These are phyloP conservation scores for Halcyon badia DNA, from an alignment of 2,797 vertebrate genomes.

Conservation along the genomic window DNA sequence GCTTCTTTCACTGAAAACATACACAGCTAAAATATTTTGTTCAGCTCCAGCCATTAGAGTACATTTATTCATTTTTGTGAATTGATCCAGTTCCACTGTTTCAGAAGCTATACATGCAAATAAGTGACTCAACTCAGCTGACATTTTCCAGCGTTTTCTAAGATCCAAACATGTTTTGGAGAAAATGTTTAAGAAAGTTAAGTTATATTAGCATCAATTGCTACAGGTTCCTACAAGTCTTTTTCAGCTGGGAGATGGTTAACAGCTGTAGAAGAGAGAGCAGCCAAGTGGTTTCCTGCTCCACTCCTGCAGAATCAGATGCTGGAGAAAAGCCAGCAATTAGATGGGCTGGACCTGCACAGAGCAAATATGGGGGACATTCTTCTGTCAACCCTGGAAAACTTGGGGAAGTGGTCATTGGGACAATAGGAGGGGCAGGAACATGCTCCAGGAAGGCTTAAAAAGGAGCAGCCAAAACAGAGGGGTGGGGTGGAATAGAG, in stretches of 20 bases:
- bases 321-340: constrained; percentile 16
- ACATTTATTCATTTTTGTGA: neutral
- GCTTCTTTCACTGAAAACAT: neutral
- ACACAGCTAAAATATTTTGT: neutral
- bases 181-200: neutral
- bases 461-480: neutral
- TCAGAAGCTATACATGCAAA: neutral
- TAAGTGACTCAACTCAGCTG: neutral
- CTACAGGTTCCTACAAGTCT: neutral
- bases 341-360: fast-evolving
- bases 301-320: neutral
- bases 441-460: neutral
- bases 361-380: neutral
- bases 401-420: neutral
- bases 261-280: neutral
- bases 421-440: neutral
- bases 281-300: constrained; percentile 24
- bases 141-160: neutral
- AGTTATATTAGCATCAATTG: neutral
- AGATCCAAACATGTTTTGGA: neutral
- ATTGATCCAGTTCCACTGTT: neutral
- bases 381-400: constrained; percentile 12
- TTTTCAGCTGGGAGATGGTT: neutral
- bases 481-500: neutral
- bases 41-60: neutral